Conservation (phyloP, 2,888 invertebrate species). For the Acleris literana region DNA sequence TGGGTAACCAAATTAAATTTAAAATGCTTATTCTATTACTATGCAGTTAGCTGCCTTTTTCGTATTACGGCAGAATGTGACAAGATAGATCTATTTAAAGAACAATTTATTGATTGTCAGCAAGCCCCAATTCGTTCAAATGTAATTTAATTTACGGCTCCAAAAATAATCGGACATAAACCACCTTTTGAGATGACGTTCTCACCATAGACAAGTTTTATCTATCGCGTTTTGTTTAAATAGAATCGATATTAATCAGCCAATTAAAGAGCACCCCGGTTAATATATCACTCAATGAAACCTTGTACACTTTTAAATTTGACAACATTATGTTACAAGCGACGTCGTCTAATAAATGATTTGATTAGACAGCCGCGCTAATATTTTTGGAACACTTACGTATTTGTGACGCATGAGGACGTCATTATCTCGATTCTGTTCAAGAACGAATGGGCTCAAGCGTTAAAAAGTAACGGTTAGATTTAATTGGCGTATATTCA, state of each 20-base stretch:
- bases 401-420: slow-evolving; percentile 51
- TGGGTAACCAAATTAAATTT: too few species aligned
- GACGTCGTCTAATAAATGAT: slow-evolving; percentile 53
- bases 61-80: too few species aligned
- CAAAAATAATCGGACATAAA: not conserved
- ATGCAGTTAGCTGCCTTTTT: too few species aligned
- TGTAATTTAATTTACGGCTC: not conserved
- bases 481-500: not conserved
- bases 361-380: slow-evolving; percentile 59
- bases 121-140: not conserved
- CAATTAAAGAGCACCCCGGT: slow-evolving; percentile 19
- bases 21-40: too few species aligned
- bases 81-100: too few species aligned
- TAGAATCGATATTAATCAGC: slow-evolving; percentile 32
- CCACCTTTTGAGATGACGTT: not conserved
- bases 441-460: not conserved
- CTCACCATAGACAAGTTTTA: slow-evolving; percentile 9
- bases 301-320: slow-evolving; percentile 36
- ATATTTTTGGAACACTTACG: slow-evolving; percentile 63
- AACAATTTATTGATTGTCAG: not conserved
- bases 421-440: slow-evolving; percentile 46
- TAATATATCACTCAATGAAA: slow-evolving; percentile 37
- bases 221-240: slow-evolving; percentile 30
- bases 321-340: slow-evolving; percentile 34
- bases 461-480: not conserved